Evolutionary conservation across 2,888 invertebrate genomes (phyloP).

Genomic region (Piscicola geometra): DNA sequence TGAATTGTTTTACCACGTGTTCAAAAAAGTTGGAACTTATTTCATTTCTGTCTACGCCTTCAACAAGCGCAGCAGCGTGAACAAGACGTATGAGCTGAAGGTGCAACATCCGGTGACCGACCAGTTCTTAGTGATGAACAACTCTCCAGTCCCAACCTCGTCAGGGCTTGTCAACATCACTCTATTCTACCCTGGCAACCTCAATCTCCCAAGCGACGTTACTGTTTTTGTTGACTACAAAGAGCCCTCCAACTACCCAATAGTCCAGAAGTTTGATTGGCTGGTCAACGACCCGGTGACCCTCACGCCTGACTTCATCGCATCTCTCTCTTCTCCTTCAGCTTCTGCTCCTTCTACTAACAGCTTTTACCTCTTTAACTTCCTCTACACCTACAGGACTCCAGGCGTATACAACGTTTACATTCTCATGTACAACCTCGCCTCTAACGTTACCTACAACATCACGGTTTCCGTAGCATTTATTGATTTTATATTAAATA

Average conservation of each 20-base stretch:
- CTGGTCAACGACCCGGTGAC: not conserved
- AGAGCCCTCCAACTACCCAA: not conserved
- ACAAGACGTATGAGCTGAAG: not conserved
- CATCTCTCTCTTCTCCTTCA: not conserved
- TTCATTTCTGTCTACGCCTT: not conserved
- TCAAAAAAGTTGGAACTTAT: not conserved
- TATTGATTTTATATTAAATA: no score
- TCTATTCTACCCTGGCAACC: not conserved
- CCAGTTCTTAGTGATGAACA: not conserved
- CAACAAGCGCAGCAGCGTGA: not conserved
- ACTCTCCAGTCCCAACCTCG: not conserved
- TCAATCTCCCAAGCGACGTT: not conserved
- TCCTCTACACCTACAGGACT: conserved; percentile 6
- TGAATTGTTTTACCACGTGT: not conserved
- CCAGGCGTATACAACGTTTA: not conserved
- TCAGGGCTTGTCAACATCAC: conserved; percentile 4
- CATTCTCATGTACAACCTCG: conserved; percentile 11
- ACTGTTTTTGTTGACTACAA: not conserved
- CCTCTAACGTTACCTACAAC: conserved; percentile 18
- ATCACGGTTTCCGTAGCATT: conserved; percentile 1
- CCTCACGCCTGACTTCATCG: conserved; percentile 1
- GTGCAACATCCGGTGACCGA: conserved; percentile 8
- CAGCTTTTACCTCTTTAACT: not conserved
- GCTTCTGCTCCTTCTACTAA: not conserved
- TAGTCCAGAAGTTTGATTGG: not conserved